Evolutionary conservation across 2,888 invertebrate genomes (phyloP), one percentile per base, ranked within the genome.

Genomic region (Tetanocera ferruginea): DNA sequence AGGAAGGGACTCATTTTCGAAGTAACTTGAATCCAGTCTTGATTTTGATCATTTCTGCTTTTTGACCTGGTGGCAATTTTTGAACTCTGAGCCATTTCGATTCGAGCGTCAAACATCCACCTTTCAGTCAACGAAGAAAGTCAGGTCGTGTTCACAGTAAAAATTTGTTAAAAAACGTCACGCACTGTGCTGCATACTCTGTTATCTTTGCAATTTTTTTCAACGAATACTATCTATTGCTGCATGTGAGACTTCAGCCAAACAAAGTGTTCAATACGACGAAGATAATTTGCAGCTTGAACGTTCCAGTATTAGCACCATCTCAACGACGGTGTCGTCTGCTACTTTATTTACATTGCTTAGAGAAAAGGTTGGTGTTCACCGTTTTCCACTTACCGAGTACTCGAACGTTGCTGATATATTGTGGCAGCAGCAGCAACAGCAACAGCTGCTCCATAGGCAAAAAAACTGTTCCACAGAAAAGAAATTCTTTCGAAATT

Each of bases 301-400:
- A 19, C 76, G 71, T 23, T 78, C 60, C 43, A 52, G 49, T 51
- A 28, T 55, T 72, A 73, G 67, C 73, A 73, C 49, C 60, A 71
- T 64, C 76, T 66, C 76, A 60, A 76, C 75, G 66, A 70, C 80
- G 57, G 73, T 78, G 49, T 76, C 79, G n/a, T 78, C 80, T 6
- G 76, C 76, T n/a, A 76, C 78, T 9, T 28, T 78, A 28, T 60
- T 76, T 37, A 60, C 76, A 19, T 64, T 78, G 69, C 51, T 78
- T 14, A 78, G 71, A 62, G 76, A 77, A 76, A 80, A 78, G 66
- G 80, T 80, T 49, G 78, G 78, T 37, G 74, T 76, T 60, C 78
- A 80, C 49, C 76, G 78, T 4, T 80, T 80, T 64, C 74, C 80
- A 14, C 49, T 62, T 11, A 28, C 72, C 8, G 72, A 62, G 6